Conservation (phyloP, 1,140 invertebrate genomes). For the Vanessa tameamea region DNA sequence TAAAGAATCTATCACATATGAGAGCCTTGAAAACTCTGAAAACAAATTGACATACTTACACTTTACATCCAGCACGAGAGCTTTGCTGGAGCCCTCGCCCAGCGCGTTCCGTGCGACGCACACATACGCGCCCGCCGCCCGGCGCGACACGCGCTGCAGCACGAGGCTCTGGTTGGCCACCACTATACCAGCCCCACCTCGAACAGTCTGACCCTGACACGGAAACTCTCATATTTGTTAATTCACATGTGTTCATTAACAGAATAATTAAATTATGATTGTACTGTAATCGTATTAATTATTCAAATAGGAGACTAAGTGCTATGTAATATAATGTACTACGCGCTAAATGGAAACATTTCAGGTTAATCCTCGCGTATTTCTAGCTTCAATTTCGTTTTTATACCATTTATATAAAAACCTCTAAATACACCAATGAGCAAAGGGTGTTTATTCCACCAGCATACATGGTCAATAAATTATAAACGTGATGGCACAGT, state of each 20-base stretch:
- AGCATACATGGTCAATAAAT: no score
- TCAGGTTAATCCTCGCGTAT: no score
- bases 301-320: not conserved
- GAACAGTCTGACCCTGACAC: constrained; percentile 85
- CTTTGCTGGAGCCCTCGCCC: constrained; percentile 92
- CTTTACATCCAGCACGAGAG: constrained; percentile 90
- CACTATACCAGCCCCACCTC: constrained; percentile 89
- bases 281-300: not conserved
- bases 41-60: constrained; percentile 83
- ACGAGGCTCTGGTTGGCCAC: constrained; percentile 93
- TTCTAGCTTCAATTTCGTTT: no score
- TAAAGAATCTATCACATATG: no score
- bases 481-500: no score
- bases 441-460: no score
- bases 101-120: constrained; percentile 92
- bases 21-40: not conserved
- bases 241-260: not conserved
- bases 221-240: not conserved
- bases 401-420: no score
- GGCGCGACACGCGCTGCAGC: constrained; percentile 88
- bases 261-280: not conserved
- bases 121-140: constrained; percentile 89
- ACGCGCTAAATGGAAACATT: no score
- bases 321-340: no score
- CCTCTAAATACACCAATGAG: no score